phyloP scores from a whole-genome alignment of 2,113 vertebrate genomes.

The Arizona elegans region DNA sequence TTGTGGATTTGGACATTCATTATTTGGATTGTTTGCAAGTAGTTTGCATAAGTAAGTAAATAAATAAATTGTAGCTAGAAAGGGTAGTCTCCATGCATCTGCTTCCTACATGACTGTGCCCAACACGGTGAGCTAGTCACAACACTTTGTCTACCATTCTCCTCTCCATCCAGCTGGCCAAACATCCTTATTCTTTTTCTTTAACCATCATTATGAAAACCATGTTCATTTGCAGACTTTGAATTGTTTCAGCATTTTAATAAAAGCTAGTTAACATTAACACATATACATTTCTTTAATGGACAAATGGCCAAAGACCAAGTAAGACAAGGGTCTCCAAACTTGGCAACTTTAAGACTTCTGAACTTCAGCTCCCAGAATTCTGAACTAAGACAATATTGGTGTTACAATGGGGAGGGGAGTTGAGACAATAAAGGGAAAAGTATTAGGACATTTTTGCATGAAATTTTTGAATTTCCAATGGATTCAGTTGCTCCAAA shows the following conservation, averaged over 20 bases:
- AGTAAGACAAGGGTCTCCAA: not conserved
- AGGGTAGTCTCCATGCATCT: not conserved
- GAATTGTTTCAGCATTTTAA: constrained; percentile 14
- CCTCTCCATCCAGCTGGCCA: not conserved
- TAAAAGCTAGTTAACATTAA: not conserved
- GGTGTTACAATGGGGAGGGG: not conserved
- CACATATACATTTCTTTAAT: not conserved
- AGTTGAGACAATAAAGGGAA: not conserved
- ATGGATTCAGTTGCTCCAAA: not conserved
- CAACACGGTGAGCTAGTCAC: not conserved
- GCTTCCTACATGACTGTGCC: not conserved
- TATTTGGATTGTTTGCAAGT: not conserved
- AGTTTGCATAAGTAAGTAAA: not conserved
- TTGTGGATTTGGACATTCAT: not conserved
- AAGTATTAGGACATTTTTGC: not conserved
- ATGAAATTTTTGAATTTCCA: not conserved
- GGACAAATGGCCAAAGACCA: not conserved
- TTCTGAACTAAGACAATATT: not conserved
- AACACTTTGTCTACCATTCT: not conserved
- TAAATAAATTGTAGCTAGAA: not conserved
- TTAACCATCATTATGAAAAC: constrained; percentile 16
- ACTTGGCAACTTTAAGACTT: too few relatives aligned
- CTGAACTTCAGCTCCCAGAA: too few relatives aligned
- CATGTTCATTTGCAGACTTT: constrained; percentile 35
- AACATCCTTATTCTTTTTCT: constrained; percentile 8